Evolutionary conservation across 2,113 vertebrate species (phyloP).

Genomic region (Thamnophis sirtalis): DNA sequence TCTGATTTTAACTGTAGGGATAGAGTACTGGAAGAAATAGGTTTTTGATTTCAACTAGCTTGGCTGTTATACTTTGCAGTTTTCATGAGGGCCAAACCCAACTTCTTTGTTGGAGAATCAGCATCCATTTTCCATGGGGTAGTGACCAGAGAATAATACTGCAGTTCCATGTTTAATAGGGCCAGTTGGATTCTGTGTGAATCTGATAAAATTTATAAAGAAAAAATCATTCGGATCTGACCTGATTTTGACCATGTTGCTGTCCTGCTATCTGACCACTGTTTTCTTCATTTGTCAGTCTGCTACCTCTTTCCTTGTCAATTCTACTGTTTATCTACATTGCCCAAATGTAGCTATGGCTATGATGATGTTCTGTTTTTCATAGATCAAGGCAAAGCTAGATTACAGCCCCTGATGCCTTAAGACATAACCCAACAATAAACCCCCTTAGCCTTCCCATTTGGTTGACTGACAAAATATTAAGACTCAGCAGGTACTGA

Average conservation of each 20-base stretch:
- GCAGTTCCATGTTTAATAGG: background rate
- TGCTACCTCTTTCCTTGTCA: background rate
- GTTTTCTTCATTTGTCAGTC: background rate
- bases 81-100: background rate
- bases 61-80: background rate
- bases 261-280: background rate
- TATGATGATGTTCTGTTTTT: background rate
- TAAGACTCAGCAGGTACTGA: background rate
- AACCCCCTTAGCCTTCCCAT: background rate
- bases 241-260: background rate
- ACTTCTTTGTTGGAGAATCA: background rate
- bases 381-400: background rate
- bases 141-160: background rate
- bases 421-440: background rate
- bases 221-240: background rate
- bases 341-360: background rate
- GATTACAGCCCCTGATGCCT: background rate
- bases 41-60: background rate
- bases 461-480: background rate
- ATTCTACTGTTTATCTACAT: background rate
- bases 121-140: background rate
- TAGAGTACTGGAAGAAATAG: background rate
- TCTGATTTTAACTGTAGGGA: background rate
- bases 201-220: background rate
- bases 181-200: background rate